phyloP scores from a whole-genome alignment of 2,113 vertebrate species.

The Oophaga pumilio region DNA sequence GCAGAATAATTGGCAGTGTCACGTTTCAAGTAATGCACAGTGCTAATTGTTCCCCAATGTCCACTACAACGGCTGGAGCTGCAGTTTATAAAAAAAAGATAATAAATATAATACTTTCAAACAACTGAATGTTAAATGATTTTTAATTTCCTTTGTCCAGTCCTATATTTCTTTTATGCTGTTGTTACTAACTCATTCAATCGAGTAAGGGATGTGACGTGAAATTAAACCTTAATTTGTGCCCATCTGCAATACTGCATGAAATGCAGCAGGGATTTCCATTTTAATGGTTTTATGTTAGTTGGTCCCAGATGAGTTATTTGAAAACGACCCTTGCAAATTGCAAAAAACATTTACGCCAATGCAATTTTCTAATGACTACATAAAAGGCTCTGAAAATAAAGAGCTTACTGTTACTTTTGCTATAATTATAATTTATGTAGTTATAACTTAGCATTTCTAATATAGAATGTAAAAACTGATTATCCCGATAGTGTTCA shows the following conservation, averaged over 20 bases:
- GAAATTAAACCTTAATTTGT: slow-evolving; percentile 18
- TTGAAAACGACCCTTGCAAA: neutral
- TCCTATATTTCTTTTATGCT: neutral
- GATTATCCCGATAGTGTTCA: neutral
- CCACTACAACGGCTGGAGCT: neutral
- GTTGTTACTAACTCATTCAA: neutral
- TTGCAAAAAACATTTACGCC: neutral
- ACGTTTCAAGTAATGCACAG: neutral
- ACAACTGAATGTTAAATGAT: slow-evolving; percentile 1
- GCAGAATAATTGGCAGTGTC: neutral
- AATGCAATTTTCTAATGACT: slow-evolving; percentile 4
- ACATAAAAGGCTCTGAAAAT: neutral
- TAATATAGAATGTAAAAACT: neutral
- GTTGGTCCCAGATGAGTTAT: neutral
- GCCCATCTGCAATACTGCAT: slow-evolving; percentile 6
- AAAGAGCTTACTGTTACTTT: neutral
- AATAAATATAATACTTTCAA: slow-evolving; percentile 12
- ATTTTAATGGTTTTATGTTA: slow-evolving; percentile 2
- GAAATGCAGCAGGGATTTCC: slow-evolving; percentile 3
- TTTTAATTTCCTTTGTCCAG: neutral
- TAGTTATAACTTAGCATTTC: neutral
- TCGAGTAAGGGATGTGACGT: neutral
- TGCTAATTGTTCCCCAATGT: slow-evolving; percentile 29
- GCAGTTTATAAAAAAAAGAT: slow-evolving; percentile 12
- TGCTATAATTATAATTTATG: neutral